Evolutionary conservation across 2,888 invertebrate species (phyloP).

Genomic region (Mactromeris polynyma): DNA sequence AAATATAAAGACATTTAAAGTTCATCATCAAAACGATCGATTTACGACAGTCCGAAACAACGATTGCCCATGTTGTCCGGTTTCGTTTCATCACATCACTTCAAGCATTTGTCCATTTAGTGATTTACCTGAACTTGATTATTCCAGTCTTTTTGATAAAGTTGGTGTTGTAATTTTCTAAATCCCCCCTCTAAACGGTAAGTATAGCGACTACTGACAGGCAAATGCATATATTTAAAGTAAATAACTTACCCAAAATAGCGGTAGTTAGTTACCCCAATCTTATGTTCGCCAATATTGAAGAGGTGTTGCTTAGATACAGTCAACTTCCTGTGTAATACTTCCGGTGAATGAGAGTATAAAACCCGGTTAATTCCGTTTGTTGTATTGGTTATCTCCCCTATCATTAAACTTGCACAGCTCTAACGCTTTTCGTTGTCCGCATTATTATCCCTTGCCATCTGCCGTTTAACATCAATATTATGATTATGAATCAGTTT

Average conservation of each 20-base stretch:
- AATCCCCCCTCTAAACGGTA: no score
- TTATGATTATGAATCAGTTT: no score
- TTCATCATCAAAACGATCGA: background rate
- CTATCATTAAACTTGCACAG: background rate
- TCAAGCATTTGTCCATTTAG: no score
- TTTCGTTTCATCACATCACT: no score
- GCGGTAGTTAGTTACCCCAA: background rate
- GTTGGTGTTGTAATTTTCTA: no score
- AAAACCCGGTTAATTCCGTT: background rate
- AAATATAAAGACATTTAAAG: no score
- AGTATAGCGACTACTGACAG: background rate
- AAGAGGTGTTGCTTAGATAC: slow-evolving; percentile 76
- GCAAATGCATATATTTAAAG: background rate
- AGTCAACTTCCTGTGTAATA: slow-evolving; percentile 57
- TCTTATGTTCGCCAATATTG: slow-evolving; percentile 41
- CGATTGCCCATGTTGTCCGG: background rate
- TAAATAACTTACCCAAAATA: background rate
- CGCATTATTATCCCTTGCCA: no score
- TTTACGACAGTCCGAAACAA: background rate
- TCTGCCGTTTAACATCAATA: no score
- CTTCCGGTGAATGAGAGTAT: slow-evolving; percentile 14
- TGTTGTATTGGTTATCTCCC: background rate
- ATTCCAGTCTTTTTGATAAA: no score
- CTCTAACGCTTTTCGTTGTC: no score
- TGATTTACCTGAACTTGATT: no score